These are phyloP conservation scores for Resseliella maxima DNA, from an alignment of 2,888 invertebrate species.

Conservation along the genomic window DNA sequence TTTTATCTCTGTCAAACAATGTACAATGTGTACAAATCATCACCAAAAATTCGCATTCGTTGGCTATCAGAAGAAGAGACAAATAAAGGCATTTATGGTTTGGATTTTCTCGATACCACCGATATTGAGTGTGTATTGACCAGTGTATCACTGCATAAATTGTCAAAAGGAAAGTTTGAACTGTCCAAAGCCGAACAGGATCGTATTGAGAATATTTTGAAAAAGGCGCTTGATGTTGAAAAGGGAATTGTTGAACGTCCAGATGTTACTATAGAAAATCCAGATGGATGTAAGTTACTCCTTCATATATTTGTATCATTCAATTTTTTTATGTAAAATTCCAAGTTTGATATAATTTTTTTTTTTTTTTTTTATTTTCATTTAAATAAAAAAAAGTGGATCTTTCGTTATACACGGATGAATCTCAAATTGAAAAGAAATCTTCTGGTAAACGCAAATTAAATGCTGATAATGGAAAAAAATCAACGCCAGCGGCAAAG, in stretches of 20 bases:
- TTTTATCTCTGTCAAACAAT: slow-evolving; percentile 90
- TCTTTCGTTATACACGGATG: slow-evolving; percentile 84
- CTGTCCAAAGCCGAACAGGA: slow-evolving; percentile 80
- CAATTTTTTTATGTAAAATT: background rate
- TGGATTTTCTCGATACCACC: slow-evolving; percentile 90
- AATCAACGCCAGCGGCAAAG: slow-evolving; percentile 53
- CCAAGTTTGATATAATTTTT: slow-evolving; percentile 44
- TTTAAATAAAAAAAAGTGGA: too few species aligned
- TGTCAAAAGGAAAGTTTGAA: slow-evolving; percentile 77
- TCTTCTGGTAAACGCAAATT: slow-evolving; percentile 66
- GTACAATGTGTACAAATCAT: slow-evolving; percentile 89
- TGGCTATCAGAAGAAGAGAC: slow-evolving; percentile 80
- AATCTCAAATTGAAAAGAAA: slow-evolving; percentile 78
- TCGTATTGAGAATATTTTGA: slow-evolving; percentile 84
- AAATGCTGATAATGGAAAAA: slow-evolving; percentile 16
- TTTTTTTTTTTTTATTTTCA: slow-evolving; percentile 65
- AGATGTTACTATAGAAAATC: slow-evolving; percentile 82
- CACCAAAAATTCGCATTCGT: slow-evolving; percentile 86
- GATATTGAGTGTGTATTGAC: slow-evolving; percentile 93
- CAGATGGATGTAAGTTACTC: slow-evolving; percentile 81
- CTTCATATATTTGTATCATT: background rate
- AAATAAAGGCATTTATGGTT: slow-evolving; percentile 77
- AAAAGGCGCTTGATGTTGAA: slow-evolving; percentile 85
- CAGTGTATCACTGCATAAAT: slow-evolving; percentile 80
- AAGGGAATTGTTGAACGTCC: slow-evolving; percentile 75